A percentile compares a stretch with the other conserved stretches of the same genome.
These are phyloP conservation scores for Fistularia tabacaria DNA, from an alignment of 2,797 vertebrate species.

Conservation along the genomic window DNA sequence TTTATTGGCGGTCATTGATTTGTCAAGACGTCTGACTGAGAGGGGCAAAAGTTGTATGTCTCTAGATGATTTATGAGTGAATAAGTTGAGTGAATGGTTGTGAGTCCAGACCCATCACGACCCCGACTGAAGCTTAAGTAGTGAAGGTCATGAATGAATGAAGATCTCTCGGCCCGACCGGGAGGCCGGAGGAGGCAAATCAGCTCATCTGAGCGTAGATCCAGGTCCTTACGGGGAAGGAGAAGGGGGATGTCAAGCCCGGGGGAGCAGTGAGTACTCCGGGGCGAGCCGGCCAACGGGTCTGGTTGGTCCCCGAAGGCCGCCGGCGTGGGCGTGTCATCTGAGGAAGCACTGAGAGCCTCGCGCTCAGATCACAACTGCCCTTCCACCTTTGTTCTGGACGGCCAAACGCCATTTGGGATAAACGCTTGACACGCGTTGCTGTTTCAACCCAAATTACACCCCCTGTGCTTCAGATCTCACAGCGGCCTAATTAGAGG, in stretches of 20 bases:
- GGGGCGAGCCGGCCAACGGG: conserved; percentile 12
- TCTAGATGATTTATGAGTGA: too few relatives aligned
- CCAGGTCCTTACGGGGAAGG: conserved; percentile 28
- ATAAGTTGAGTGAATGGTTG: too few relatives aligned
- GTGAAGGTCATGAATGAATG: too few relatives aligned
- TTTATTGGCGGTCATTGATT: too few relatives aligned
- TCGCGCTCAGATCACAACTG: conserved; percentile 60
- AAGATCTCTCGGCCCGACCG: too few relatives aligned
- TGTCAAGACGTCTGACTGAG: too few relatives aligned
- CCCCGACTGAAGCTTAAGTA: too few relatives aligned
- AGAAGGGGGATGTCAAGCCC: conserved; percentile 20
- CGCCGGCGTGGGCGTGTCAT: neutral
- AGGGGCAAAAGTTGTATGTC: too few relatives aligned
- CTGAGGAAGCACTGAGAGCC: conserved; percentile 31
- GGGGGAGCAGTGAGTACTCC: conserved; percentile 11
- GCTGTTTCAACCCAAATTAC: conserved; percentile 72
- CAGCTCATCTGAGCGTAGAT: too few relatives aligned
- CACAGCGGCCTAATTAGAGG: conserved; percentile 66
- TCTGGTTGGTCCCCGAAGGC: conserved; percentile 35
- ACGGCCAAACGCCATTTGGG: conserved; percentile 58
- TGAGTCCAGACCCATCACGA: too few relatives aligned
- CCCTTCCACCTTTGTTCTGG: conserved; percentile 59
- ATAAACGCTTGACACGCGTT: conserved; percentile 66
- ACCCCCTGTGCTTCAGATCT: conserved; percentile 65
- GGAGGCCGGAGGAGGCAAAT: too few relatives aligned